Conservation (phyloP, 2,797 vertebrate genomes). For the Lithobates pipiens region DNA sequence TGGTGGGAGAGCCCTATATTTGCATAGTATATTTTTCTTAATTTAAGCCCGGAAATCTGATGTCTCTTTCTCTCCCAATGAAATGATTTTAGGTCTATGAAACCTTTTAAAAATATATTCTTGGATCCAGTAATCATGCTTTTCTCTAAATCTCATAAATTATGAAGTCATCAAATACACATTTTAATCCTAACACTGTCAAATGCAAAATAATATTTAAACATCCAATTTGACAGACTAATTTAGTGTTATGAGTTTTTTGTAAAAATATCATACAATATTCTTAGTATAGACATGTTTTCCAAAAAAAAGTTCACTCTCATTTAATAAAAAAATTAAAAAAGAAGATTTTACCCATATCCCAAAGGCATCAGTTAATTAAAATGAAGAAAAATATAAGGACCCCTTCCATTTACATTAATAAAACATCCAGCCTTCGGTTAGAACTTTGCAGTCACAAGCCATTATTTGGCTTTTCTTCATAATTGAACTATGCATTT, state of each 20-base stretch:
- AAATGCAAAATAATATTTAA: too few relatives aligned
- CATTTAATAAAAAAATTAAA: conserved; percentile 10
- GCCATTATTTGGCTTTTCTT: conserved; percentile 14
- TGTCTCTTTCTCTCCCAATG: too few relatives aligned
- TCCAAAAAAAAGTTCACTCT: conserved; percentile 30
- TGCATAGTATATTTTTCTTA: too few relatives aligned
- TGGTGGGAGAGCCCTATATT: too few relatives aligned
- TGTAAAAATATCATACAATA: neutral
- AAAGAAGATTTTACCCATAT: conserved; percentile 37
- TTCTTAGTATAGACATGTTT: conserved; percentile 33
- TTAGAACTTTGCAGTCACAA: conserved; percentile 40
- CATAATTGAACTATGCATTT: conserved; percentile 54
- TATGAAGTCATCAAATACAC: too few relatives aligned
- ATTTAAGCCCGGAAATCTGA: too few relatives aligned
- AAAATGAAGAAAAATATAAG: conserved; percentile 46
- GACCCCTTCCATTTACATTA: conserved; percentile 50
- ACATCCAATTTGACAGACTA: conserved; percentile 23
- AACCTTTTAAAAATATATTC: too few relatives aligned
- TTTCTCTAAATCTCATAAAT: too few relatives aligned
- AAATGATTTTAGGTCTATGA: too few relatives aligned
- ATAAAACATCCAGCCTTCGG: conserved; percentile 33
- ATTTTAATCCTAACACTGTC: too few relatives aligned
- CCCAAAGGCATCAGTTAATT: conserved; percentile 53
- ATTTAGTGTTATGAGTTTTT: conserved; percentile 43
- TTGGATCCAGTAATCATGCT: too few relatives aligned